Base-by-base conservation (phyloP, 2,888 invertebrate species). In the Ceramica pisi region DNA sequence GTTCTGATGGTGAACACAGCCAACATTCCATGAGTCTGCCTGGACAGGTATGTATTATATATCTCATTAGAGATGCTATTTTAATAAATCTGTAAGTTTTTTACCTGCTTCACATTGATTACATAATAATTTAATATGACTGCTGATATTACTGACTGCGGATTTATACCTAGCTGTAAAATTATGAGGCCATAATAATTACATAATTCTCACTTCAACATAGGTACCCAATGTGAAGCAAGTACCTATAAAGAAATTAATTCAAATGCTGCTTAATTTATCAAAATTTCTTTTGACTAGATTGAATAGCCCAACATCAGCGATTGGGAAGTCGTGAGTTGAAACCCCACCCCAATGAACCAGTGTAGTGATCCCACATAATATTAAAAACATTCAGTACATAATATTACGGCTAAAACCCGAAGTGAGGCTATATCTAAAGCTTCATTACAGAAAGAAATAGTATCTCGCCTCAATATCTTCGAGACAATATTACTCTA, bases 1-100 rank as follows among this genome's bases (percentile, higher is more conserved):
- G 97, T n/a, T 95, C 97, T 77, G 96, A 97, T 83, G 96, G 97
- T 46, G 95, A 95, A 90, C 96, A 97, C 89, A 94, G 96, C 87
- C 94, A 95, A 75, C 96, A 96, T 85, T 96, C 96, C 66, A 95
- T 95, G 94, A 94, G 92, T 78, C 86, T 96, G 38, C 94, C 96
- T 5, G 95, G 95, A 86, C 96, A 96, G 91, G 96, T 95, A 60
- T 81, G 89, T 80, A 23, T 38, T 46, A 2, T 57, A 23, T 19
- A 48, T 38, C 9, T 62, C 14, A n/a, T n/a, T 48, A 10, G 41
- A 23, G 6, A 75, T 35, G 2, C 7, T 12, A 46, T 59, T 31
- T 26, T 10, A 26, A 26, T 12, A 44, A 44, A 75, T 53, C 9
- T 74, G 14, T 19, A 7, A 48, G 35, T 16, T 64, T 64, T 48